Evolutionary conservation across 2,888 invertebrate species (phyloP).

Genomic region (Pyrochroa serraticornis): DNA sequence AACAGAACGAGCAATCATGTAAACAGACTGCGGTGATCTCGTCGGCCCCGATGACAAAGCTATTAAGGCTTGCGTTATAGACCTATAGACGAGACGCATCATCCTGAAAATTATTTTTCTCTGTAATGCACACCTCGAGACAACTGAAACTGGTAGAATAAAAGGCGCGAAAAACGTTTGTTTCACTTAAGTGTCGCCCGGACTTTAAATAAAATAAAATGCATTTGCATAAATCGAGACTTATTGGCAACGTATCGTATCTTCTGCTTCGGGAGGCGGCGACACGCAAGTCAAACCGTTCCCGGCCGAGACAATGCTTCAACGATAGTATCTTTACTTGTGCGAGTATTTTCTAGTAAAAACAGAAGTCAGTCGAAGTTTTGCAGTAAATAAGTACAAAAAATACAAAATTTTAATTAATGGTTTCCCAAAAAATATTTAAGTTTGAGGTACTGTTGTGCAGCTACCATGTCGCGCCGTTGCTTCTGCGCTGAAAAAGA

Average conservation of each 20-base stretch:
- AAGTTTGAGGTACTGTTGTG: too few relatives aligned
- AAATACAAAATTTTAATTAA: too few relatives aligned
- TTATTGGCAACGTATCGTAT: slow-evolving; percentile 4
- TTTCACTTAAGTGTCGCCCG: neutral
- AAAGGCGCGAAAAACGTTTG: neutral
- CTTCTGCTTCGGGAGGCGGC: neutral
- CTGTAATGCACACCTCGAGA: neutral
- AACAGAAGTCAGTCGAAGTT: too few relatives aligned
- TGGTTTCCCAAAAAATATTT: too few relatives aligned
- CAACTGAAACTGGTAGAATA: neutral
- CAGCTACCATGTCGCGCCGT: too few relatives aligned
- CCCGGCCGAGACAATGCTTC: too few relatives aligned
- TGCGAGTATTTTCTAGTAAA: too few relatives aligned
- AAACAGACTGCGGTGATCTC: slow-evolving; percentile 13
- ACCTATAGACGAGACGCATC: slow-evolving; percentile 7
- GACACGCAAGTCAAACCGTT: neutral
- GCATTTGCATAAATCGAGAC: slow-evolving; percentile 7
- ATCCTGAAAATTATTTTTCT: slow-evolving; percentile 9
- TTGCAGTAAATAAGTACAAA: too few relatives aligned
- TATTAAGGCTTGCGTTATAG: slow-evolving; percentile 24
- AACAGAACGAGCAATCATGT: neutral
- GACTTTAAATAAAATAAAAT: neutral
- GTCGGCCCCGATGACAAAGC: slow-evolving; percentile 8
- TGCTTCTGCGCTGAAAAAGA: too few relatives aligned
- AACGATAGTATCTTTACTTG: too few relatives aligned